Evolutionary conservation across 2,888 invertebrate species (phyloP).

Genomic region (Agonum fuliginosum): DNA sequence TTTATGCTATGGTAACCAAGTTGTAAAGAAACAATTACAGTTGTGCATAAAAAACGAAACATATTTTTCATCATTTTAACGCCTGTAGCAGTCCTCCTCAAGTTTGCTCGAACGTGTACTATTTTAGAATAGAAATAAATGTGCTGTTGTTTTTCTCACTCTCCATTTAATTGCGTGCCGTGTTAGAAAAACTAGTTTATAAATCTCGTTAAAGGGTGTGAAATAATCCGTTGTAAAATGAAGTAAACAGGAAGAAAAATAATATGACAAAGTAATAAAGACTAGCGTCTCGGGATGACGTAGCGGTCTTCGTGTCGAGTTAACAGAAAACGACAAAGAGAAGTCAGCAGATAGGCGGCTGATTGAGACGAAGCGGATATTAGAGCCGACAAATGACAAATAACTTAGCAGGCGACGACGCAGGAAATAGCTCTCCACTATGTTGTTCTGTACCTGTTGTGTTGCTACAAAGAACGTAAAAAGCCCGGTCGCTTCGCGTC

Average conservation of each 20-base stretch:
- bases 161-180: no score
- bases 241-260: conserved; percentile 31
- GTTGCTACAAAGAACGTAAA: conserved; percentile 42
- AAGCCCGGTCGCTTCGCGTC: conserved; percentile 5
- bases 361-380: conserved; percentile 58
- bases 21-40: no score
- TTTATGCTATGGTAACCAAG: no score
- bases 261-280: conserved; percentile 52
- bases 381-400: conserved; percentile 58
- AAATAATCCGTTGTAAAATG: conserved; percentile 9
- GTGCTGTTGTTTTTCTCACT: no score
- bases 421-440: conserved; percentile 51
- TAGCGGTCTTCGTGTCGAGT: no score
- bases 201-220: not conserved
- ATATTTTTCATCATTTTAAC: no score
- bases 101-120: no score
- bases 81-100: no score
- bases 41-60: no score
- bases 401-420: conserved; percentile 52
- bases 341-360: conserved; percentile 40
- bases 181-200: no score
- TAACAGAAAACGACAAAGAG: conserved; percentile 56
- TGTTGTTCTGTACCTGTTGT: conserved; percentile 53
- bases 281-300: no score
- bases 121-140: no score